Base-by-base conservation (phyloP, 2,797 vertebrate species). In the Octomys mimax region DNA sequence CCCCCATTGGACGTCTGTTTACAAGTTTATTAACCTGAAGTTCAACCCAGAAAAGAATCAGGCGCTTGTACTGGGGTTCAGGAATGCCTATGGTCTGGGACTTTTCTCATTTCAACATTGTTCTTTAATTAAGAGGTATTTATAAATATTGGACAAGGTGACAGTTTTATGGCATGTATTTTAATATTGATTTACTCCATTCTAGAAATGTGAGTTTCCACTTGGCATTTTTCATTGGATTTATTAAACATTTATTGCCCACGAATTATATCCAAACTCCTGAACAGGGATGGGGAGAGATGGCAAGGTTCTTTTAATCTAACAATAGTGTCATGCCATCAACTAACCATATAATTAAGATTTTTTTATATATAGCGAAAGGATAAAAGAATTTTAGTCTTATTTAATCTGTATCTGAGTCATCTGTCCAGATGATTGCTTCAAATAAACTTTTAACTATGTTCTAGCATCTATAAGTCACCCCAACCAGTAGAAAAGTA, bases 81-180 rank as follows among this genome's bases (percentile, higher is more conserved):
- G 49, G 79, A 93, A 71, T 77, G 52, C 28, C 24, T 73, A 61
- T 83, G 87, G 19, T 89, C 57, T 95, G 36, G 13, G 59, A 9
- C 81, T 31, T 75, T 89, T 83, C 95, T 73, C 97, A 68, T 42
- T 19, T 14, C 28, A 42, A 61, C 42, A 3, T 59, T 59, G 89
- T 87, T 78, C 73, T 94, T 88, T 91, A 96, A 73, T 77, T 1
- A 14, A 57, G 64, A 97, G 79, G 52, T 54, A 22, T 91, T 89
- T 64, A 19, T 14, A 19, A 4, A 78, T 89, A 49, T 89, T 54
- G 71, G 61, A 81, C 73, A 54, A 82, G 62, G 68, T 89, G 3
- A 3, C 52, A 62, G 88, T 85, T 93, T 92, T 83, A 22, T 49
- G 70, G 19, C 59, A 89, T 94, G 73, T 57, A 89, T 87, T 75